Evolutionary conservation across 2,888 invertebrate genomes (phyloP), one percentile per base, ranked within the genome.

Genomic region (Andrena chrysosceles): DNA sequence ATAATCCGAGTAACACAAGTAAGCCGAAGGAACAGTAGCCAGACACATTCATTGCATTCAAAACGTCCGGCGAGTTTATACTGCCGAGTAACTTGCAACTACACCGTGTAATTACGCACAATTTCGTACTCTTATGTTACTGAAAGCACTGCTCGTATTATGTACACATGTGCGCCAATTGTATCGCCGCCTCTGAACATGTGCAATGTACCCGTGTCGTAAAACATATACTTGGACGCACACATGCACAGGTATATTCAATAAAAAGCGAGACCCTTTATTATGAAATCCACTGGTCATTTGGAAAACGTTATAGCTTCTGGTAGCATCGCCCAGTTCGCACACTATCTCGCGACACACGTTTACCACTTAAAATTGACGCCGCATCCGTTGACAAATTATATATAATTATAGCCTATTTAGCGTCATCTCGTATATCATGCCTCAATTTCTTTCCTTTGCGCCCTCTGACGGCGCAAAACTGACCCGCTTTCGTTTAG

Each of bases 51-150:
- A 4, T 69, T 59, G 62, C 69, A 29, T 64, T 68, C n/a, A 59
- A 67, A 68, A 42, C 72, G 35, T 35, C 54, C 54, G 54, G n/a
- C 48, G 67, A 62, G 54, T 56, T 42, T 42, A 67, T 71, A 10
- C 20, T 35, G n/a, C 67, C 20, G 56, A 62, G 48, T 66, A 72
- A 49, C 66, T 62, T 77, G 59, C 62, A 73, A 83, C 74, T 77
- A 77, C 33, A 56, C 42, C 66, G 60, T 54, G 52, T 52, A 77
- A 77, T 82, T 81, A 82, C 70, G 62, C 60, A 73, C 77, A 74
- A 62, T 83, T 82, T 74, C 67, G 70, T 48, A 70, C 56, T 70
- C 70, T 62, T 48, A 71, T 60, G 63, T 67, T 63, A 31, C 48
- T 59, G n/a, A 76, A 73, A 77, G 74, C 23, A 67, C 66, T 23